A percentile compares a stretch with the other conserved stretches of the same genome.
Evolutionary conservation across 2,113 vertebrate genomes (phyloP).

Genomic region (Mastomys natalensis): DNA sequence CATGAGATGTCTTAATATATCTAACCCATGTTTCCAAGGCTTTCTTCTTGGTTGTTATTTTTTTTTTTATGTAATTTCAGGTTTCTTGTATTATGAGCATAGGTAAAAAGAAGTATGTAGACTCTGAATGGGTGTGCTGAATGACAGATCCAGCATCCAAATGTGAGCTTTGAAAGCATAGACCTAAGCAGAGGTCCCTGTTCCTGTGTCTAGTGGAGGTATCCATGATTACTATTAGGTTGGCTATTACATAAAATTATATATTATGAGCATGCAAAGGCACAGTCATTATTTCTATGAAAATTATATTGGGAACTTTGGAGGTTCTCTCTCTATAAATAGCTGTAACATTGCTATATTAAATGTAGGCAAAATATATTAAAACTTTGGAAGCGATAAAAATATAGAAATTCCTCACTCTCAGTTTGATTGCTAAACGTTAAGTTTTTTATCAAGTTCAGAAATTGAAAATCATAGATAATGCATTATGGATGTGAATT

Average conservation of each 20-base stretch:
- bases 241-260: background rate
- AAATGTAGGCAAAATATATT: conserved; percentile 7
- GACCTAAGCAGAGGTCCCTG: background rate
- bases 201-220: background rate
- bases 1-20: background rate
- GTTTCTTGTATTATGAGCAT: background rate
- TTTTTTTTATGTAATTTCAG: background rate
- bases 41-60: background rate
- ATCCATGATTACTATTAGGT: background rate
- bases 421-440: conserved; percentile 20
- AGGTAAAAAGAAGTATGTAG: background rate
- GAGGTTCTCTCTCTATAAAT: background rate
- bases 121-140: background rate
- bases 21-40: background rate
- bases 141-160: background rate
- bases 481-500: conserved; percentile 10
- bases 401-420: conserved; percentile 29
- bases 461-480: conserved; percentile 43
- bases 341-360: conserved; percentile 31
- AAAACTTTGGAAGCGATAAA: conserved; percentile 29
- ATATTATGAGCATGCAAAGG: background rate
- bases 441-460: conserved; percentile 59
- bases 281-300: conserved; percentile 39
- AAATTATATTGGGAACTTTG: conserved; percentile 25
- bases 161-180: background rate